These are phyloP conservation scores for Bostrychus sinensis DNA, from an alignment of 2,113 vertebrate genomes.

Conservation along the genomic window DNA sequence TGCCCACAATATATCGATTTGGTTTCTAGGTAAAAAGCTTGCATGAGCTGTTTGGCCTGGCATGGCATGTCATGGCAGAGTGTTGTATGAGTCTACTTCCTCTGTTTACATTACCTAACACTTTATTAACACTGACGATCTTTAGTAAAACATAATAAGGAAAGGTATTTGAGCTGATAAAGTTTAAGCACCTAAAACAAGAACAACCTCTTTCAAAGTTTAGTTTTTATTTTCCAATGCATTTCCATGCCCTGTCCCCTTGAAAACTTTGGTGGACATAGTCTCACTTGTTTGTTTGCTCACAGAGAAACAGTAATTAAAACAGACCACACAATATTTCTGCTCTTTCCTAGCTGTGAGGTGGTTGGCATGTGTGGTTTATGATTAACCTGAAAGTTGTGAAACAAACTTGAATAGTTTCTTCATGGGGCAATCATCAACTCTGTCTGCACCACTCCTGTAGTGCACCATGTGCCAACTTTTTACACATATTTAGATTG, in stretches of 20 bases:
- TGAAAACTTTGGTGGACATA: slow-evolving; percentile 9
- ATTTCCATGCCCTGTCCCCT: not conserved
- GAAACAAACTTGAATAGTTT: slow-evolving; percentile 56
- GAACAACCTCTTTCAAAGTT: not conserved
- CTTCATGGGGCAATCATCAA: slow-evolving; percentile 61
- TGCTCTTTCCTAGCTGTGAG: slow-evolving; percentile 15
- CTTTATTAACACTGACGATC: slow-evolving; percentile 42
- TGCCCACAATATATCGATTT: slow-evolving; percentile 17
- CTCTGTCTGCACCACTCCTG: slow-evolving; percentile 19
- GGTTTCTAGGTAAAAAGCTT: slow-evolving; percentile 6
- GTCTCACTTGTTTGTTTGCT: slow-evolving; percentile 17
- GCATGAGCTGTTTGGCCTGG: slow-evolving; percentile 16
- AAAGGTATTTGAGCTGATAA: not conserved
- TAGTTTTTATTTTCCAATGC: slow-evolving; percentile 2
- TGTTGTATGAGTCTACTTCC: slow-evolving; percentile 40
- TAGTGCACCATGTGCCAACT: slow-evolving; percentile 10
- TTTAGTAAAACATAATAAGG: slow-evolving; percentile 29
- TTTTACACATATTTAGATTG: not conserved
- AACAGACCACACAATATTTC: slow-evolving; percentile 21
- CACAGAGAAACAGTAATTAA: slow-evolving; percentile 16
- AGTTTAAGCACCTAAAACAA: not conserved
- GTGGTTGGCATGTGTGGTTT: slow-evolving; percentile 51
- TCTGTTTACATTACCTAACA: slow-evolving; percentile 56
- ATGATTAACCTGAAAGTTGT: slow-evolving; percentile 73
- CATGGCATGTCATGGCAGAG: slow-evolving; percentile 37